Evolutionary conservation across 37 sponge, comb jelly and placozoan species (phyloP).

Genomic region (Aplysina aerophoba): DNA sequence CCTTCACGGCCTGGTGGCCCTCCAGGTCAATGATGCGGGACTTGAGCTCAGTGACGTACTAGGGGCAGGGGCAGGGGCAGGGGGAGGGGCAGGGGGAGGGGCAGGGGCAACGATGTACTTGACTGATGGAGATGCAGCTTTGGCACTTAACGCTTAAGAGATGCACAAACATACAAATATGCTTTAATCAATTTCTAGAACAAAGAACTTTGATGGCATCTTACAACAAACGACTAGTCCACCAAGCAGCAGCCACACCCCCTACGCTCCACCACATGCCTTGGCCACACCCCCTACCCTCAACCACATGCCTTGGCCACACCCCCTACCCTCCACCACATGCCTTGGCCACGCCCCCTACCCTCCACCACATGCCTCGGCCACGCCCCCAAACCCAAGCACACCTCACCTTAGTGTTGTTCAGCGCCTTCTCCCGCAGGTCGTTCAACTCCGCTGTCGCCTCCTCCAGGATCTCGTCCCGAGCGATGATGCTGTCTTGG

Average conservation of each 20-base stretch:
- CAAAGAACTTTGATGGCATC: background rate
- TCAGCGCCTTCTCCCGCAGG: conserved; percentile 10
- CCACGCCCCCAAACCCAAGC: background rate
- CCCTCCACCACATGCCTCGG: no score
- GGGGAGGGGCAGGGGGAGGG: no score
- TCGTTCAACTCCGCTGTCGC: conserved; percentile 19
- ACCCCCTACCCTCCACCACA: no score
- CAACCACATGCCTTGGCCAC: background rate
- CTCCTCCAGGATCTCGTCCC: conserved; percentile 30
- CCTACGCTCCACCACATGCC: background rate
- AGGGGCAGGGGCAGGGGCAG: background rate
- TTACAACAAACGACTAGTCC: background rate
- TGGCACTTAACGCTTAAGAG: no score
- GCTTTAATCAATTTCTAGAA: background rate
- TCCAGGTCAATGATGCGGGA: conserved; percentile 28
- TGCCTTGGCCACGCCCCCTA: no score
- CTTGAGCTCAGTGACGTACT: conserved; percentile 17
- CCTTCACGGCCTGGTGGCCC: conserved; percentile 12
- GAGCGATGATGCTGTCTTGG: conserved; percentile 23
- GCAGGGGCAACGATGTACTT: no score
- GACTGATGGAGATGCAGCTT: no score
- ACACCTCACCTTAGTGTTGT: conserved; percentile 1
- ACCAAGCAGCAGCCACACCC: background rate
- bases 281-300: background rate
- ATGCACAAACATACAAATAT: background rate